A percentile compares a stretch with the other conserved stretches of the same genome.
These are phyloP conservation scores for Scaptomyza tumidula DNA, from an alignment of 2,888 invertebrate species.

Conservation along the genomic window DNA sequence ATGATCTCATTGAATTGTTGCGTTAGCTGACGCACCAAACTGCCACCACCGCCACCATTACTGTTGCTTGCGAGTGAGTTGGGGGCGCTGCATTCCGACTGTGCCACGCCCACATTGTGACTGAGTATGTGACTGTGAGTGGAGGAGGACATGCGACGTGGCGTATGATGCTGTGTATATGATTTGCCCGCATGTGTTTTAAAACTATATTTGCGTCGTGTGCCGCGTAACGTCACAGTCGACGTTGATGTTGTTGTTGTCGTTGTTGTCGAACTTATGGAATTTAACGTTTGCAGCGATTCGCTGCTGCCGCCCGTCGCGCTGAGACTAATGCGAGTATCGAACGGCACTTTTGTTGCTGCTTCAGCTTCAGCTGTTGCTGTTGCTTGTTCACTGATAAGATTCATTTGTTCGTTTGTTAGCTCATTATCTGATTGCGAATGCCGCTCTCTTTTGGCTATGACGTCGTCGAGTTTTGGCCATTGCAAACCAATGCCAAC, in stretches of 20 bases:
- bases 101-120: conserved; percentile 28
- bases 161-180: conserved; percentile 69
- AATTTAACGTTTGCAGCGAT: conserved; percentile 56
- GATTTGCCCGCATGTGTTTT: conserved; percentile 82
- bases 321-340: conserved; percentile 53
- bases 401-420: conserved; percentile 12
- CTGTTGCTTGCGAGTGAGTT: conserved; percentile 3
- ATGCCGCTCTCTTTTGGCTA: conserved; percentile 39
- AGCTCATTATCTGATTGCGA: conserved; percentile 49
- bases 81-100: conserved; percentile 7
- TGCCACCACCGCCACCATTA: conserved; percentile 74
- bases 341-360: conserved; percentile 15
- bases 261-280: conserved; percentile 34
- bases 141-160: conserved; percentile 67
- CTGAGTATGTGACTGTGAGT: conserved; percentile 22
- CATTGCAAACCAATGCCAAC: conserved; percentile 80
- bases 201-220: conserved; percentile 83
- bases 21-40: conserved; percentile 88
- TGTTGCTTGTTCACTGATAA: conserved; percentile 36
- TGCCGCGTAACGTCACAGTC: conserved; percentile 53
- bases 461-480: conserved; percentile 76
- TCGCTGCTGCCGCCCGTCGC: conserved; percentile 67
- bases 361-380: conserved; percentile 1
- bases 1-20: conserved; percentile 89
- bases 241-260: conserved; percentile 26